Base-by-base conservation (phyloP, 2,113 vertebrate genomes). In the Spheniscus mendiculus region DNA sequence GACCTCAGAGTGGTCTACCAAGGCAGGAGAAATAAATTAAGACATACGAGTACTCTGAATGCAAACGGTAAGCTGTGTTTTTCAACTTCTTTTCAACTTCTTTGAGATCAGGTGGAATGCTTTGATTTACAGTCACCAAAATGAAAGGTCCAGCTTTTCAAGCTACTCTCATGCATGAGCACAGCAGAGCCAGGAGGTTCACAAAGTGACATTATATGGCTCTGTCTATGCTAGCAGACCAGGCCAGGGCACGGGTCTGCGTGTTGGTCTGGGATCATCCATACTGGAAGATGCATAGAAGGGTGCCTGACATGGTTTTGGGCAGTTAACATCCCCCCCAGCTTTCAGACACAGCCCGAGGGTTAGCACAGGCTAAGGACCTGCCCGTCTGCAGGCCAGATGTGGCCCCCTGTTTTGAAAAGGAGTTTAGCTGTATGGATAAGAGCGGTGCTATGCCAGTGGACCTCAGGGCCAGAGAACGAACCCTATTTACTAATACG, bases 1-100 rank as follows among this genome's bases (percentile, higher is more conserved):
- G 89, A 90, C 93, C 87, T 90, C 78, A 55, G 81, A 83, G 44
- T 16, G 25, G 77, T 96, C 93, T 83, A 71, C 82, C 82, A 84
- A 94, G 76, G 63, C 66, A 89, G 79, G 52, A 90, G 45, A 76
- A 96, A 91, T 80, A 90, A 92, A 93, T 74, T 79, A 72, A 55
- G 12, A 88, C 25, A 49, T 71, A 47, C 0, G 1, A 73, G 21
- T 34, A 71, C 7, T 88, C 72, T 42, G 67, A 83, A 93, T 72
- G 34, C 23, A 81, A 65, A 84, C 0, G 5, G 30, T 53, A 73
- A 77, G 40, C 16, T 82, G 11, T 18, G 2, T 83, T 96, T 90
- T 83, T 19, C 38, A 18, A 38, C 32, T 19, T 78, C 18, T 45
- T 94, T 76, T 78, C 17, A 38, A 42, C 7, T 87, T 90, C 27